phyloP scores from a whole-genome alignment of 2,797 vertebrate genomes.

The Crossoptilon crossoptilon region DNA sequence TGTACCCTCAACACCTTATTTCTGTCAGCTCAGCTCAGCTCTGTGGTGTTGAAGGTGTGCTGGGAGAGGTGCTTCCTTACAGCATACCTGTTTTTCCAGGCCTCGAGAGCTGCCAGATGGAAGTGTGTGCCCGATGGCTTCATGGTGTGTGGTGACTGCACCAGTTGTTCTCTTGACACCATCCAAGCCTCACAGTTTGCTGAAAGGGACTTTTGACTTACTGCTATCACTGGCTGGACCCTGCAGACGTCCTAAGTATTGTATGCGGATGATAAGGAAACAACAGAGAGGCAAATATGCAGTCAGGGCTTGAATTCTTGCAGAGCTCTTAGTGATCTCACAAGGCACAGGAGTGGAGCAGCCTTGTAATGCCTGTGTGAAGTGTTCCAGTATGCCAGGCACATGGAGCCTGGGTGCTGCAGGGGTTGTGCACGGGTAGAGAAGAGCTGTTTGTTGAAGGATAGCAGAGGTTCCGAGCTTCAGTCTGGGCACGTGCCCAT shows the following conservation, averaged over 20 bases:
- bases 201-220: neutral
- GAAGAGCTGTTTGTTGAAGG: neutral
- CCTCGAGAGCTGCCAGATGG: neutral
- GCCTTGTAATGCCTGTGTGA: neutral
- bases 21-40: neutral
- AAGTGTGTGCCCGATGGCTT: rapidly evolving
- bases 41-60: neutral
- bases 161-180: neutral
- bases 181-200: neutral
- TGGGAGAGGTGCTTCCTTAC: neutral
- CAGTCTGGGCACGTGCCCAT: neutral
- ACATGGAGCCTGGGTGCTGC: neutral
- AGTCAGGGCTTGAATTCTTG: neutral
- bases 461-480: neutral
- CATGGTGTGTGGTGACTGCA: neutral
- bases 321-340: neutral
- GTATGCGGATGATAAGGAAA: neutral
- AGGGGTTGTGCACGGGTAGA: neutral
- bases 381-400: neutral
- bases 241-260: neutral
- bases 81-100: neutral
- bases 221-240: neutral
- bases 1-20: neutral
- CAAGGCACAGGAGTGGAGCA: neutral
- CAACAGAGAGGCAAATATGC: neutral